Conservation (phyloP, 2,888 invertebrate genomes). For the Merodon equestris region DNA sequence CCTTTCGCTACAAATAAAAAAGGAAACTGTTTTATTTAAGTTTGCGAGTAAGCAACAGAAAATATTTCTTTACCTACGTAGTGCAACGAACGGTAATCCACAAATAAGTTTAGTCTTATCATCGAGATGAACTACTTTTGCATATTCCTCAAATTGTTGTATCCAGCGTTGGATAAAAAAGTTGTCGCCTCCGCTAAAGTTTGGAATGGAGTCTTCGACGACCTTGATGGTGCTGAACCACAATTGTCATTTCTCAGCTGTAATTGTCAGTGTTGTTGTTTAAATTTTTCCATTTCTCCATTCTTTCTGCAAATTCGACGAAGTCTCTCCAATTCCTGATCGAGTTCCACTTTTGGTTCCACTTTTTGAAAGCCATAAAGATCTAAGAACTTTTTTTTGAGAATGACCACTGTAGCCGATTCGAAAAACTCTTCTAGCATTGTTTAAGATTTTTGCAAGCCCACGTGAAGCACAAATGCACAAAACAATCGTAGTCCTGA, state of each 20-base stretch:
- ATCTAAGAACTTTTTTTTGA: too few relatives aligned
- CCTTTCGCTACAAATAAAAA: too few relatives aligned
- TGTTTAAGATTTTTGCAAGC: too few relatives aligned
- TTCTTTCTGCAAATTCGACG: not conserved
- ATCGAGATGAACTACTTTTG: not conserved
- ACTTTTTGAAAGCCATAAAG: too few relatives aligned
- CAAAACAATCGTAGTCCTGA: too few relatives aligned
- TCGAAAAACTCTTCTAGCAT: too few relatives aligned
- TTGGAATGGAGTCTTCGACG: not conserved
- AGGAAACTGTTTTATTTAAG: too few relatives aligned
- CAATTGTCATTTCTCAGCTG: conserved; percentile 3
- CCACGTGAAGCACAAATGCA: too few relatives aligned
- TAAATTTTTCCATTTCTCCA: not conserved
- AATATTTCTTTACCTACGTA: too few relatives aligned
- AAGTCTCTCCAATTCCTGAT: not conserved
- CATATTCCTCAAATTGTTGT: not conserved
- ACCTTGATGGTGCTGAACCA: conserved; percentile 1
- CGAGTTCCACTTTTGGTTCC: not conserved
- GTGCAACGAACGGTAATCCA: too few relatives aligned
- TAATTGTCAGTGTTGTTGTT: not conserved
- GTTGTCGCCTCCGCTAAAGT: conserved; percentile 13
- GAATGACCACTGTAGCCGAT: too few relatives aligned
- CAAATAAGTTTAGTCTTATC: not conserved
- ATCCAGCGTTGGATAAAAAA: not conserved
- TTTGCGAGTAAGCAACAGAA: too few relatives aligned